Evolutionary conservation across 2,113 vertebrate species (phyloP).

Genomic region (Carettochelys insculpta): DNA sequence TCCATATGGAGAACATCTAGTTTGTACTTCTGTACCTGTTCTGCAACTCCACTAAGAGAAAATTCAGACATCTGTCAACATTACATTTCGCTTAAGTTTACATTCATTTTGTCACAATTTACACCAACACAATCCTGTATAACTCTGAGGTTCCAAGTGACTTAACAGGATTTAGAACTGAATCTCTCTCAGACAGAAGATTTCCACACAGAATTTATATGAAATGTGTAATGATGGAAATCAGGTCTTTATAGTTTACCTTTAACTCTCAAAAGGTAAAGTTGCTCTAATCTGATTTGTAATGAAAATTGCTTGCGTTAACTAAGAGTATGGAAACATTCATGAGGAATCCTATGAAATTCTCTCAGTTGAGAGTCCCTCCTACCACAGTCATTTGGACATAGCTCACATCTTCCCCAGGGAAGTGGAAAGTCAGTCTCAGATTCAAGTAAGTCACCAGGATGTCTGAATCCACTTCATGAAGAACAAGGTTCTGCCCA

Average conservation of each 20-base stretch:
- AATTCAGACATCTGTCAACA: constrained; percentile 11
- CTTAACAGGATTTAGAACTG: not conserved
- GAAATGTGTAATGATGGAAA: not conserved
- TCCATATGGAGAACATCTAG: constrained; percentile 71
- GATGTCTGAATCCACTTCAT: not conserved
- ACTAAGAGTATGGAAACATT: not conserved
- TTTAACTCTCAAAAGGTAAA: not conserved
- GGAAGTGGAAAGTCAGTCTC: not conserved
- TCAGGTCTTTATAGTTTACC: not conserved
- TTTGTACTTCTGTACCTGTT: constrained; percentile 77
- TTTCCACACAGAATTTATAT: not conserved
- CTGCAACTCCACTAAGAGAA: constrained; percentile 76
- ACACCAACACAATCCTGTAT: not conserved
- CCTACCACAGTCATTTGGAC: not conserved
- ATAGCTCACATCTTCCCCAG: not conserved
- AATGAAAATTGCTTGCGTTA: not conserved
- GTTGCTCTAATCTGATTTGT: not conserved
- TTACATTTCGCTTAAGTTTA: not conserved
- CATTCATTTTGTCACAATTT: not conserved
- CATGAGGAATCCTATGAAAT: not conserved
- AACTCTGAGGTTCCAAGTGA: not conserved
- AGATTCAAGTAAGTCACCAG: not conserved
- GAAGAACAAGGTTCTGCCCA: not conserved
- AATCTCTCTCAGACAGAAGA: not conserved
- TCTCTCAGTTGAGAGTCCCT: not conserved